Evolutionary conservation across 1,140 invertebrate genomes (phyloP), one percentile per base, ranked within the genome.

Genomic region (Holcopasites calliopsidis): DNA sequence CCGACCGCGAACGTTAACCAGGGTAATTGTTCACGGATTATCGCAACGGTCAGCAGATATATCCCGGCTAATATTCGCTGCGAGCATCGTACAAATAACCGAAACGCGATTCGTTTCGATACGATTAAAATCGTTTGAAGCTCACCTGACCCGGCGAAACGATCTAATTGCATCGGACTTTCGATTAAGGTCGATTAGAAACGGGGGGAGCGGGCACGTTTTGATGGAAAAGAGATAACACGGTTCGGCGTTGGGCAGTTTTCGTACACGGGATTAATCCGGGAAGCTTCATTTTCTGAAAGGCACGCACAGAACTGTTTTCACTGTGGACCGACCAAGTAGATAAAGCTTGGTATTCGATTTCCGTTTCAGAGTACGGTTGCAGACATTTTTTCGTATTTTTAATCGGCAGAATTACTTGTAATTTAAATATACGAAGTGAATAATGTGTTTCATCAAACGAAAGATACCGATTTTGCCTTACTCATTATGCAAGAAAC

Each of bases 161-260:
- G 42, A 69, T 80, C 58, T 60, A 64, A 81, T 66, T 28, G 64
- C n/a, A 70, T 79, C 60, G 47, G 66, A 52, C 60, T 65, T 38
- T 47, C 64, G 47, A 47, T 55, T 55, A 26, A 35, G 62, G 49
- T 76, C 76, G 72, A 62, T 77, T 33, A 40, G 31, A 13, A 44
- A 58, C 47, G 23, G 5, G n/a, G 13, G 21, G 21, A 2, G n/a
- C 54, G n/a, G 31, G n/a, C n/a, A 11, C 13, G 21, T 11, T 58
- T 23, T 11, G 13, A 6, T n/a, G 28, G 11, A 23, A 69, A 57
- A 57, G 42, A 35, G 26, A 69, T 28, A 28, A 31, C 47, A 16
- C 4, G 52, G 26, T 28, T 3, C 0, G 10, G n/a, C 4, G 16
- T n/a, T 23, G 23, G 16, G 38, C 28, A 35, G 13, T 47, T 16